A percentile compares a stretch with the other conserved stretches of the same genome.
phyloP scores from a whole-genome alignment of 2,113 vertebrate species.

The Lota lota region DNA sequence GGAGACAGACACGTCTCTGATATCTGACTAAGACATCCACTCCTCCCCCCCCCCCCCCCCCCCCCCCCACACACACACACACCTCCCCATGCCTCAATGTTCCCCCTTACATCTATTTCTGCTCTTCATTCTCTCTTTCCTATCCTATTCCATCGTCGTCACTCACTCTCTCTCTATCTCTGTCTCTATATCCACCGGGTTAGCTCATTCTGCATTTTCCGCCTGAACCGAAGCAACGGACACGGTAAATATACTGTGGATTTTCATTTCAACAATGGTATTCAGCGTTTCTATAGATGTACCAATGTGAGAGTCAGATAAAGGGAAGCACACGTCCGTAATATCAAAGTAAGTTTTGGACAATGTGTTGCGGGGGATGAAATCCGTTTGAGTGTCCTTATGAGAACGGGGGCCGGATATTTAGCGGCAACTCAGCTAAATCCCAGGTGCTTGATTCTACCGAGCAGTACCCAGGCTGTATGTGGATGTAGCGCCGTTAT shows the following conservation, averaged over 20 bases:
- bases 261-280: not conserved
- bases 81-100: not conserved
- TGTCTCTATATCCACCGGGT: not conserved
- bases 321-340: constrained; percentile 4
- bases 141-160: not conserved
- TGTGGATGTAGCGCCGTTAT: too few relatives aligned
- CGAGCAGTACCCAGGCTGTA: too few relatives aligned
- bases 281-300: not conserved
- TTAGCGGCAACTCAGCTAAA: constrained; percentile 11
- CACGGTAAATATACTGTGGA: constrained; percentile 31
- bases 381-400: constrained; percentile 32
- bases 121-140: not conserved
- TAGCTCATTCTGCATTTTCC: not conserved
- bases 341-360: constrained; percentile 47
- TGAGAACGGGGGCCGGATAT: constrained; percentile 26
- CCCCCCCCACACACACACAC: not conserved
- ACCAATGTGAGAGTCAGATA: not conserved
- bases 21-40: constrained; percentile 12
- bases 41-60: constrained; percentile 16
- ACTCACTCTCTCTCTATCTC: not conserved
- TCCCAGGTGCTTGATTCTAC: constrained; percentile 8
- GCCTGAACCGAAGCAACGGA: constrained; percentile 13
- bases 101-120: not conserved
- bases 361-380: constrained; percentile 16
- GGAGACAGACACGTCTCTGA: constrained; percentile 27